Evolutionary conservation across 2,888 invertebrate species (phyloP), one percentile per base, ranked within the genome.

Genomic region (Agonopterix arenella): DNA sequence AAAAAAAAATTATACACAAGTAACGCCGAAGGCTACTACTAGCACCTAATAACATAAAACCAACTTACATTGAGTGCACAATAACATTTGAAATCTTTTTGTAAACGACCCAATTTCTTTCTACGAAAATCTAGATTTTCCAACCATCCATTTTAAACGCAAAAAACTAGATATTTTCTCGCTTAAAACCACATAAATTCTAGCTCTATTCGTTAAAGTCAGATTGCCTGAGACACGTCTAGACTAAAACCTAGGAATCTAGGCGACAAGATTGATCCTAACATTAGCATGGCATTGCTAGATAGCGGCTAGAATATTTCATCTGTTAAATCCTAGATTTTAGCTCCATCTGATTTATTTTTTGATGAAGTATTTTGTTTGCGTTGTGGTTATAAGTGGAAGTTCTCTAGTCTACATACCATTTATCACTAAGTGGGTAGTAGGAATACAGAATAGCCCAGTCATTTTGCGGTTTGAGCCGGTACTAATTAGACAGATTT

Each of bases 211-310:
- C 45, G 45, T 45, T 36, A 46, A 37, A 46, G 38, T 46, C 46
- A 50, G 50, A 43, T 42, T 44, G 36, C 44, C 36, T 44, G 18
- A 49, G 44, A 52, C 41, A 41, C 45, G 52, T 49, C 55, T 53
- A 50, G 51, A 55, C 49, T 49, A 37, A 11, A 11, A 11, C 47
- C 50, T 49, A 46, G 45, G 47, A 51, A 53, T 54, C 56, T 55
- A 54, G 56, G 49, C 18, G 48, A 46, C 45, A 38, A 56, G 59
- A 61, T 61, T 58, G 61, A 59, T 61, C 57, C 52, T 38, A 45
- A 47, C 52, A 58, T 59, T 61, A 61, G n/a, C 40, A 40, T 40
- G 40, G n/a, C 10, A n/a, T 40, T n/a, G 28, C 28, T 40, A 40
- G 40, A 40, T 9, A 40, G n/a, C n/a, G 9, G 40, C 40, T 1